Evolutionary conservation across 1,140 invertebrate genomes (phyloP), one percentile per base, ranked within the genome.

Genomic region (Drosophila tani): DNA sequence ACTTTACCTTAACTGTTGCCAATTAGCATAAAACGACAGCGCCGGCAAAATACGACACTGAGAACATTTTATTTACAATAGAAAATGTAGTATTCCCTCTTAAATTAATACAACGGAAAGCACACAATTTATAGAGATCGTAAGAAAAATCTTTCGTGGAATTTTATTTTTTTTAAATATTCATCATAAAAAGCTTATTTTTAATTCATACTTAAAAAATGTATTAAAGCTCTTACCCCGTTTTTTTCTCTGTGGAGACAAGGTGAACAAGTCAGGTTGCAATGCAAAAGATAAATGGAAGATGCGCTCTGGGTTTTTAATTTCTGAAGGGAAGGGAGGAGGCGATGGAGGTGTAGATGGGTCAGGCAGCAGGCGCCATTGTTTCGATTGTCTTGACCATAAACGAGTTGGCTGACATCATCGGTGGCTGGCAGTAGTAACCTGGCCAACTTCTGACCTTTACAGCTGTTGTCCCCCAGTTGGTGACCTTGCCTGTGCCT

Each of bases 201-300:
- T 35, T 1, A 12, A 17, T 19, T 12, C 12, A 15, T 38, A 8
- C 1, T 19, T 7, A 7, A 1, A 17, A 12, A 3, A 14, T 19
- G 7, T 29, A 14, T n/a, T 19, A 7, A 14, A 6, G 8, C 21
- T 27, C 4, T 27, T 49, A 49, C 8, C 1, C 6, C 21, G 27
- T n/a, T 50, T 50, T 55, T 40, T 41, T 0, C 17, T n/a, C 17
- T 55, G 53, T 24, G 14, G 1, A 21, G 71, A 45, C 55, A 79
- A 87, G 83, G 84, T 88, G 59, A 86, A 80, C 83, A 38, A 77
- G 76, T 56, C 68, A 58, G 71, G 43, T 87, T 78, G 83, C 84
- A 88, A 53, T 82, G 74, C 64, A 71, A 87, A 76, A 86, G 79
- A 76, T 86, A 79, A 86, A 86, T 81, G 56, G 81, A 88, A 87